phyloP scores from a whole-genome alignment of 1,140 invertebrate species.

The Tetramorium parvispinum region DNA sequence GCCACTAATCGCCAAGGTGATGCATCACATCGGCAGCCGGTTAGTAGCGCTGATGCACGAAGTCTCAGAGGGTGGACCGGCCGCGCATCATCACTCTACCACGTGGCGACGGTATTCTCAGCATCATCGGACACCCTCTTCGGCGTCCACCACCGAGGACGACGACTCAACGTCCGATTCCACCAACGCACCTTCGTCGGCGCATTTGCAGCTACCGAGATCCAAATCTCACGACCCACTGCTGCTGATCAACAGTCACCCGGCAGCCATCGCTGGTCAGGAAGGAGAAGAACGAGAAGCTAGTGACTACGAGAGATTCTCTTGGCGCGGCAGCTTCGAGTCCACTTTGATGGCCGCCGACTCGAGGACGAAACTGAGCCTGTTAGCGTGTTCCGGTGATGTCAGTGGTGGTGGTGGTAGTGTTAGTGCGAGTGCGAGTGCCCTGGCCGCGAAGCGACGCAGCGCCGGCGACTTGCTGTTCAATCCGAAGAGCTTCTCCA shows the following conservation, averaged over 20 bases:
- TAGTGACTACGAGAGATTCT: slow-evolving; percentile 95
- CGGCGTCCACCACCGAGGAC: slow-evolving; percentile 91
- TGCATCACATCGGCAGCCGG: slow-evolving; percentile 96
- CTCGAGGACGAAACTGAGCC: slow-evolving; percentile 91
- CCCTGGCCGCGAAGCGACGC: slow-evolving; percentile 90
- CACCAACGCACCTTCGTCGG: slow-evolving; percentile 79
- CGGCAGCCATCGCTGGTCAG: slow-evolving; percentile 83
- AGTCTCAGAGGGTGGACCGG: slow-evolving; percentile 90
- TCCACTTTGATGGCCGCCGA: slow-evolving; percentile 93
- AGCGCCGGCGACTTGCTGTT: slow-evolving; percentile 92
- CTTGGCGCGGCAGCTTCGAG: slow-evolving; percentile 96
- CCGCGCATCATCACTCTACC: slow-evolving; percentile 82
- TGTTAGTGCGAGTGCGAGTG: slow-evolving; percentile 88
- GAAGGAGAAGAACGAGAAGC: slow-evolving; percentile 90
- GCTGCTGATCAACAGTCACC: slow-evolving; percentile 86
- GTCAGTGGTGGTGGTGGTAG: slow-evolving; percentile 86
- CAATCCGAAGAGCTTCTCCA: slow-evolving; percentile 91
- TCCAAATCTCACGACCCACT: slow-evolving; percentile 93
- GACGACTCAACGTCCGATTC: slow-evolving; percentile 90
- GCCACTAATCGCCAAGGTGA: slow-evolving; percentile 95
- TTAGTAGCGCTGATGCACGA: slow-evolving; percentile 96
- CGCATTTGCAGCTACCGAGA: slow-evolving; percentile 85
- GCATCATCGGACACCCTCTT: slow-evolving; percentile 88
- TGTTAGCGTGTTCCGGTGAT: slow-evolving; percentile 89
- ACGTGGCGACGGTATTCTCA: slow-evolving; percentile 80